A percentile compares a stretch with the other conserved stretches of the same genome.
Conservation (phyloP, 2,113 vertebrate genomes). For the Castor canadensis region DNA sequence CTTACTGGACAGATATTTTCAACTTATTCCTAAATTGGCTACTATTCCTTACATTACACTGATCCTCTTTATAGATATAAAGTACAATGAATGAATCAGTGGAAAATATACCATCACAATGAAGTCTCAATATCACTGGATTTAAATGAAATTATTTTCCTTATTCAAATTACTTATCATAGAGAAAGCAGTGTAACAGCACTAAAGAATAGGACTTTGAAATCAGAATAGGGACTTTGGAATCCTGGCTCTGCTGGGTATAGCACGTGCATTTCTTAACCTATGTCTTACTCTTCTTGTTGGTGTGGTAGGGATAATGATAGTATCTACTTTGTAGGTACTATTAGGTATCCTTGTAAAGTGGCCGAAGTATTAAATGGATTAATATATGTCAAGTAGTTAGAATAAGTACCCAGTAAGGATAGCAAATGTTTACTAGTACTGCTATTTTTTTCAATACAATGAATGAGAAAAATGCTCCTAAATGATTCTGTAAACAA, state of each 20-base stretch:
- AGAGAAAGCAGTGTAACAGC: background rate
- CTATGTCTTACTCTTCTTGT: background rate
- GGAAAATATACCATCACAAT: conserved; percentile 34
- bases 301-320: background rate
- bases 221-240: conserved; percentile 28
- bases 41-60: background rate
- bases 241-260: background rate
- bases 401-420: background rate
- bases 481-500: conserved; percentile 26
- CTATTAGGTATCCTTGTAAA: background rate
- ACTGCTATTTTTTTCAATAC: conserved; percentile 25
- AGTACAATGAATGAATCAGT: conserved; percentile 1
- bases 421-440: background rate
- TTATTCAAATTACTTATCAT: conserved; percentile 28
- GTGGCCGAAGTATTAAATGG: background rate
- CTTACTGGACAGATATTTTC: background rate
- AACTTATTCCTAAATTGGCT: background rate
- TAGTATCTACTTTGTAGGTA: background rate
- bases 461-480: conserved; percentile 47
- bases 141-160: conserved; percentile 23
- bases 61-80: conserved; percentile 4
- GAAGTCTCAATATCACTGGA: conserved; percentile 16
- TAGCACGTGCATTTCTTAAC: background rate
- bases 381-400: conserved; percentile 9
- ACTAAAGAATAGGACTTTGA: background rate